Evolutionary conservation across 1,140 invertebrate species (phyloP), one percentile per base, ranked within the genome.

Genomic region (Trichogramma pretiosum): DNA sequence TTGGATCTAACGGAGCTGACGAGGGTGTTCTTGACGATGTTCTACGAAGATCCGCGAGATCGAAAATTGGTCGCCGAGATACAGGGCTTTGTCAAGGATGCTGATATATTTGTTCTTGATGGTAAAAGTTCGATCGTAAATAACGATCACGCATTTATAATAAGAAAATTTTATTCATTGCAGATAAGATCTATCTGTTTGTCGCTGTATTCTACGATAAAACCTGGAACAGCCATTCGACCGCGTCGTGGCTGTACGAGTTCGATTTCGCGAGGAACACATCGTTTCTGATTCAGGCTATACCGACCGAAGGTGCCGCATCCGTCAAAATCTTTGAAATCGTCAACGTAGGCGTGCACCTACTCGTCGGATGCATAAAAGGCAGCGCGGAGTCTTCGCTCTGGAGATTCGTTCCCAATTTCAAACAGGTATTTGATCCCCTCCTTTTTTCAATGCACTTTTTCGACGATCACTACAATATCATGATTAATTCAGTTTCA

Each of bases 131-230:
- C 21, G 18, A 16, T 16, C 10, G 13, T 14, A 26, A 13, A 26
- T 8, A 26, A 40, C 14, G n/a, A 24, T 40, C 13, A 26, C 38
- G 24, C 38, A 36, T 44, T 9, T 16, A 26, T 23, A 24, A n/a
- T 17, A 19, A 28, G n/a, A n/a, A n/a, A n/a, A n/a, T n/a, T 11
- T 44, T 38, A 17, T 21, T 50, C 41, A 9, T 34, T 48, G 11
- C 50, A 63, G 62, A 52, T 26, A 17, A 48, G 35, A 11, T 53
- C 2, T 63, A 57, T 14, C 33, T 64, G 26, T 43, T 57, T 3
- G 4, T 65, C 37, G 61, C 58, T 9, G 49, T 62, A 13, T 57
- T 62, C 19, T 64, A 64, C 11, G 54, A 65, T 32, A 48, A 48
- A 16, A 4, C 14, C 8, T 21, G 5, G 0, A 33, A 14, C 9